Evolutionary conservation across 2,888 invertebrate species (phyloP).

Genomic region (Nasonovia ribisnigri): DNA sequence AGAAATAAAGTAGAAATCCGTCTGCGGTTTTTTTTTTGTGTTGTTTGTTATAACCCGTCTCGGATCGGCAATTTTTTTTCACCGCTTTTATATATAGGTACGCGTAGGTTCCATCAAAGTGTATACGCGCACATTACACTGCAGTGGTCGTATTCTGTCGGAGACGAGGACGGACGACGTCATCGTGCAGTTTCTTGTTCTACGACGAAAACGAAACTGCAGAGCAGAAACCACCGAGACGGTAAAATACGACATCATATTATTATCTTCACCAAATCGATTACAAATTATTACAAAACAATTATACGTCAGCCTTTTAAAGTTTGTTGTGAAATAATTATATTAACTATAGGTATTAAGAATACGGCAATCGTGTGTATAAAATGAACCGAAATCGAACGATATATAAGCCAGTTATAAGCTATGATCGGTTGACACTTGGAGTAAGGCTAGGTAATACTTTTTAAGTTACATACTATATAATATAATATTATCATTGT

Average conservation of each 20-base stretch:
- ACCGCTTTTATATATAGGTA: neutral
- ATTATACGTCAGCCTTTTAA: neutral
- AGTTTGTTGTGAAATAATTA: neutral
- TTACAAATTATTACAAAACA: neutral
- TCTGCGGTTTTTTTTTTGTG: neutral
- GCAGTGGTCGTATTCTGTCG: neutral
- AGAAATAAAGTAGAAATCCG: constrained; percentile 13
- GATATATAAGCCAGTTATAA: too few species aligned
- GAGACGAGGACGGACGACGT: neutral
- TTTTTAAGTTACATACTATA: neutral
- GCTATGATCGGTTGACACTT: neutral
- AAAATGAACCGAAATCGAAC: neutral
- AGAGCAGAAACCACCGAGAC: neutral
- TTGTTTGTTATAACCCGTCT: neutral
- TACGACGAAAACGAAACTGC: neutral
- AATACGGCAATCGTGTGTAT: neutral
- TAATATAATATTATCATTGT: neutral
- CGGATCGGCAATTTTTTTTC: constrained; percentile 20
- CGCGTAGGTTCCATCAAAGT: neutral
- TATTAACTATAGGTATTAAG: neutral
- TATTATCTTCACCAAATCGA: neutral
- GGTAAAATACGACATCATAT: neutral
- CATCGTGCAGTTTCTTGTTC: neutral
- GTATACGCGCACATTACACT: neutral
- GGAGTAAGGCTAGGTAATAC: neutral